Conservation (phyloP, 1,140 invertebrate species). For the Chironomus tepperi region DNA sequence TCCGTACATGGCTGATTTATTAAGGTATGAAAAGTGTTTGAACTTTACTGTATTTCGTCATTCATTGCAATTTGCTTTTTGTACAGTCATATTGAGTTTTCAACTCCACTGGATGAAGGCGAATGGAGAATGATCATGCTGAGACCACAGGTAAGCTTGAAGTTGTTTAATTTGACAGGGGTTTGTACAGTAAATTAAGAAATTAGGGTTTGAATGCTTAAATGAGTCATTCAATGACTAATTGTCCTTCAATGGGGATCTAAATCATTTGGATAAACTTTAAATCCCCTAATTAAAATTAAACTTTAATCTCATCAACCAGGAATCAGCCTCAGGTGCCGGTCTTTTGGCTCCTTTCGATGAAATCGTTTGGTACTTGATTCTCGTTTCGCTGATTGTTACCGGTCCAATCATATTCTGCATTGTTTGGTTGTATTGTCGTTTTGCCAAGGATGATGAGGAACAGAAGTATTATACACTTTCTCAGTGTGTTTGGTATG, state of each 20-base stretch:
- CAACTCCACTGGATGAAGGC: conserved; percentile 55
- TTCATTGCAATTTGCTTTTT: neutral
- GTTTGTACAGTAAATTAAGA: too few species aligned
- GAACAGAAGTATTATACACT: conserved; percentile 50
- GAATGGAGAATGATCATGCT: conserved; percentile 69
- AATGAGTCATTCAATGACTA: too few species aligned
- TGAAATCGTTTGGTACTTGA: conserved; percentile 65
- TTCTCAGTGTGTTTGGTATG: conserved; percentile 71
- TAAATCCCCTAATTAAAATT: too few species aligned
- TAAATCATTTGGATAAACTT: too few species aligned
- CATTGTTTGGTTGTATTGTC: conserved; percentile 53
- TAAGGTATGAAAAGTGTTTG: conserved; percentile 34
- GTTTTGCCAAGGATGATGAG: conserved; percentile 43
- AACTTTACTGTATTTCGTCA: conserved; percentile 45
- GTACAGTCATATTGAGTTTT: conserved; percentile 15
- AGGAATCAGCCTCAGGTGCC: conserved; percentile 68
- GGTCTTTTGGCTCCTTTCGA: conserved; percentile 74
- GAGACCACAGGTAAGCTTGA: conserved; percentile 46
- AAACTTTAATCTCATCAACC: neutral
- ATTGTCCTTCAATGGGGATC: too few species aligned
- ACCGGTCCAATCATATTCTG: conserved; percentile 73
- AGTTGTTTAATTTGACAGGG: too few species aligned
- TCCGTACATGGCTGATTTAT: conserved; percentile 53
- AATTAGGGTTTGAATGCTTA: too few species aligned
- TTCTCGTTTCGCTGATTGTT: conserved; percentile 57